Evolutionary conservation across 2,888 invertebrate species (phyloP).

Genomic region (Ophion ellenae): DNA sequence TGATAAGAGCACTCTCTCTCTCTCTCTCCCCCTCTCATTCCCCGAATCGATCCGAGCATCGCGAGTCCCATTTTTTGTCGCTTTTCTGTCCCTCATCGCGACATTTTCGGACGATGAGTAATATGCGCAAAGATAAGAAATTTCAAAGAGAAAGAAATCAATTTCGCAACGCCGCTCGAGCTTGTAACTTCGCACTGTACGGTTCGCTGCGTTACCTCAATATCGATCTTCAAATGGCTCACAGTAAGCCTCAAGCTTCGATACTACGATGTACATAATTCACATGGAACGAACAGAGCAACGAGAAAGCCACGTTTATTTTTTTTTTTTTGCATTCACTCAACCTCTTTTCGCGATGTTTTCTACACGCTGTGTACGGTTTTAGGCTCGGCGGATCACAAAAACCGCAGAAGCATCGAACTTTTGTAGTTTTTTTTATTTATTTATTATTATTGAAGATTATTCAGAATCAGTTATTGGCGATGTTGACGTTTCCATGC

Average conservation of each 20-base stretch:
- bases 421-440: too few relatives aligned
- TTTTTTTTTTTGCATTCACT: background rate
- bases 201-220: background rate
- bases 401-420: too few relatives aligned
- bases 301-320: background rate
- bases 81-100: background rate
- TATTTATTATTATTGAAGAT: too few relatives aligned
- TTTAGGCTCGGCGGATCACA: too few relatives aligned
- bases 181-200: background rate
- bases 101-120: background rate
- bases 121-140: background rate
- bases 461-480: too few relatives aligned
- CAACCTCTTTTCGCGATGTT: too few relatives aligned
- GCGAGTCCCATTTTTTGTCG: background rate
- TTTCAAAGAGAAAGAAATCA: background rate
- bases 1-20: conserved; percentile 45
- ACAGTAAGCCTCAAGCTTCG: background rate
- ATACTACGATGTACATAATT: background rate
- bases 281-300: background rate
- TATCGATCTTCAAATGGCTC: background rate
- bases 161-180: background rate
- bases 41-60: conserved; percentile 47
- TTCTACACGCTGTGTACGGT: too few relatives aligned
- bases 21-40: conserved; percentile 16
- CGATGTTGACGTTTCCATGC: background rate